Evolutionary conservation across 2,797 vertebrate genomes (phyloP).

Genomic region (Pangasius krempfi): DNA sequence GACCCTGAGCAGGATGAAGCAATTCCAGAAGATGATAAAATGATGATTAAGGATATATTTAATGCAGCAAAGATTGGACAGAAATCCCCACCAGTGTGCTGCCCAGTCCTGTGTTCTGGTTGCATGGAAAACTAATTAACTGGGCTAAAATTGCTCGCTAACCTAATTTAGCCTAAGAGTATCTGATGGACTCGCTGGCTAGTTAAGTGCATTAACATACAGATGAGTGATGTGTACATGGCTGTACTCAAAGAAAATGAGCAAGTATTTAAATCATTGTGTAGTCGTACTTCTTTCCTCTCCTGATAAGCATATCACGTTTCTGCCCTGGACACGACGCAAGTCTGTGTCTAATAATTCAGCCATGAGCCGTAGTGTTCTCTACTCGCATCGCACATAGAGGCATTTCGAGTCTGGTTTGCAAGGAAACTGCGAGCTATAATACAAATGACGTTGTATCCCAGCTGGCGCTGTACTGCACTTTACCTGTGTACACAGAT

Average conservation of each 20-base stretch:
- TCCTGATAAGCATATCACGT: neutral
- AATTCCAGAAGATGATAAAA: neutral
- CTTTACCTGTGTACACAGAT: neutral
- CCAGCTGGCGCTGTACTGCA: neutral
- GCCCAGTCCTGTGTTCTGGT: neutral
- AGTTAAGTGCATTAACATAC: conserved; percentile 9
- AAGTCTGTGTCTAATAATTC: neutral
- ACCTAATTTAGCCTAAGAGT: neutral
- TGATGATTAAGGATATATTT: neutral
- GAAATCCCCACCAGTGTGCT: neutral
- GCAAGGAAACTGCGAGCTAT: neutral
- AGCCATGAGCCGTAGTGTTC: neutral
- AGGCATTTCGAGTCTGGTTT: neutral
- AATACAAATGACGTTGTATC: neutral
- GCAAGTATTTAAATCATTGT: neutral
- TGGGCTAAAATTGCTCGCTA: neutral
- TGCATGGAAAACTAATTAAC: neutral
- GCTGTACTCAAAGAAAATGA: neutral
- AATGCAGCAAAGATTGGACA: neutral
- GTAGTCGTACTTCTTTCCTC: neutral
- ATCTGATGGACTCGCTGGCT: neutral
- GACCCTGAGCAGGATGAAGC: neutral
- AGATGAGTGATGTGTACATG: neutral
- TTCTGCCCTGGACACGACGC: neutral
- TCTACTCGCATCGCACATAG: neutral